phyloP scores from a whole-genome alignment of 2,888 invertebrate genomes.

The Daptonema setosum region DNA sequence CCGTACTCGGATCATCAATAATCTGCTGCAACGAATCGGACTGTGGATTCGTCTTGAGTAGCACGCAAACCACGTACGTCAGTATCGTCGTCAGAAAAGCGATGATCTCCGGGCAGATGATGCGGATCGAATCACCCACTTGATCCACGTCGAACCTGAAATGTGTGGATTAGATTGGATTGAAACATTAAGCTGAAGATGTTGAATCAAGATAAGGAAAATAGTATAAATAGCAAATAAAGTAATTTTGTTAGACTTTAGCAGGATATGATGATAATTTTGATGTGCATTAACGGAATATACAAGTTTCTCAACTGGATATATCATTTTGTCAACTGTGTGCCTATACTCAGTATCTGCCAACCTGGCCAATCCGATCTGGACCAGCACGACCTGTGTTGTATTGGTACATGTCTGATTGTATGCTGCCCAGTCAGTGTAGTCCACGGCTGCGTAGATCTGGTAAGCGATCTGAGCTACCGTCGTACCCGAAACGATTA shows the following conservation, averaged over 20 bases:
- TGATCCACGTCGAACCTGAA: too few species aligned
- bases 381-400: conserved; percentile 9
- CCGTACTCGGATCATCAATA: background rate
- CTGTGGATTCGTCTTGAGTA: conserved; percentile 3
- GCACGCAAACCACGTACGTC: conserved; percentile 12
- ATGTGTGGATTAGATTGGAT: too few species aligned
- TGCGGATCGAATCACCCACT: conserved; percentile 2
- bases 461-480: conserved; percentile 14
- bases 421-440: conserved; percentile 3
- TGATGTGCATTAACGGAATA: too few species aligned
- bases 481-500: conserved; percentile 10
- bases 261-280: too few species aligned
- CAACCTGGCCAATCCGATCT: conserved; percentile 9
- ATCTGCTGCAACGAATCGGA: background rate
- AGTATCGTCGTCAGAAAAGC: conserved; percentile 12
- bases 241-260: too few species aligned
- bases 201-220: too few species aligned
- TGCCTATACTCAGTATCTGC: too few species aligned
- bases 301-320: too few species aligned
- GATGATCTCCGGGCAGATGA: conserved; percentile 17
- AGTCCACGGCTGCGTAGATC: conserved; percentile 8
- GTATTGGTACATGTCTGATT: conserved; percentile 5
- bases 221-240: too few species aligned
- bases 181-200: too few species aligned
- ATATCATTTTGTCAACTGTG: too few species aligned